Base-by-base conservation (phyloP, 2,888 invertebrate genomes). In the Beris morrisii region DNA sequence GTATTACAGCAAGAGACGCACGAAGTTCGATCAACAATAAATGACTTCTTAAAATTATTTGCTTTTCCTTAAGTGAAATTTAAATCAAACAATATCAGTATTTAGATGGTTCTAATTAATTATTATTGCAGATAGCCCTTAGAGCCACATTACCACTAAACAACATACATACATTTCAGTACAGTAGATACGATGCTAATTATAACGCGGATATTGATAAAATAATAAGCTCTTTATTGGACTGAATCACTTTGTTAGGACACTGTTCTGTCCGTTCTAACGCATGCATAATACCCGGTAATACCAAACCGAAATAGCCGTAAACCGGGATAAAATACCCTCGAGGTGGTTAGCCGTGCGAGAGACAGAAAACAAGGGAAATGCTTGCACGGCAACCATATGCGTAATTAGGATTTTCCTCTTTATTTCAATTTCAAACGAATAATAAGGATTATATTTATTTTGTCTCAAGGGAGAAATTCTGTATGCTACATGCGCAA, bases 381-480 rank as follows among this genome's bases (percentile, higher is more conserved):
- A 11, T 45, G 57, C 44, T 32, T 45, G 12, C 22, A 57, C 57
- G n/a, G 9, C 57, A 4, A 6, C 44, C 57, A 56, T 56, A 44
- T 56, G 56, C 44, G 56, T 45, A 57, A 57, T 57, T 57, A 57
- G 45, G 28, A 45, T 45, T 57, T 57, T 28, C 57, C 57, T 57
- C 30, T 57, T 57, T 45, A 57, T 57, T 57, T 57, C 57, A 57
- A 57, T 57, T 57, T 57, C 22, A 57, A 57, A 45, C 57, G 1
- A 22, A 57, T 45, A 45, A 57, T 22, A 45, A 5, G 57, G 12
- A 28, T 44, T 57, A n/a, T n/a, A 45, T 57, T 57, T 57, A 45
- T 31, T 28, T 45, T 45, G 7, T 45, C 12, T 28, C 32, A 22
- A 4, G 30, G 45, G 12, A 57, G 44, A 44, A 30, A n/a, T n/a